Base-by-base conservation (phyloP, 2,113 vertebrate genomes). In the Todiramphus saurophagus region DNA sequence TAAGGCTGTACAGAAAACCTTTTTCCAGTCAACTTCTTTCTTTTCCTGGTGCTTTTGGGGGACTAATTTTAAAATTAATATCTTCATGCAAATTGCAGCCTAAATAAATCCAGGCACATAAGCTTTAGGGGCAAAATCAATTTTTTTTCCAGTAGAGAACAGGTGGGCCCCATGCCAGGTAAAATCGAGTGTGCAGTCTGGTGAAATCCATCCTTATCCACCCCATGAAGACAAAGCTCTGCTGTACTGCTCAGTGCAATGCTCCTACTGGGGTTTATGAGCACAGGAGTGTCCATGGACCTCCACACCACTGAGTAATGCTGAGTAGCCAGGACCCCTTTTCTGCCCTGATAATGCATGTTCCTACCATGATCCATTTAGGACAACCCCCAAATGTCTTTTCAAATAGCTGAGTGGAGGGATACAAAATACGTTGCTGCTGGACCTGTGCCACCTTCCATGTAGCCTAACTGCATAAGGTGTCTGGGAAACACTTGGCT, bases 61-160 rank as follows among this genome's bases (percentile, higher is more conserved):
- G 55, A 86, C 76, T 70, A 50, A 69, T 87, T 92, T 95, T 69
- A 60, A 35, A 96, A 80, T 81, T 0, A 93, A 37, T 87, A 92
- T 96, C 73, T 95, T 93, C 73, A 90, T 84, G 69, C 66, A 95
- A 95, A 93, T 93, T 87, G 48, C 68, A 39, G 58, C 88, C 85
- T 90, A 95, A 94, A 93, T 94, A 96, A 96, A 94, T 90, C 76
- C 86, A 82, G 53, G 58, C 68, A 87, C 75, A 66, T 93, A 89
- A 94, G 91, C 86, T 94, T 94, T 81, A 55, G 81, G 73, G 77
- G 79, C 51, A 93, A 93, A 97, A 95, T 94, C 56, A 2, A 1
- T 75, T 87, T 95, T 87, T 88, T 94, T 46, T 46, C 68, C 91
- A 63, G 80, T 53, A 55, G 28, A 83, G 51, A 92, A 33, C 43